Conservation (phyloP, 2,797 vertebrate species). For the Oreonectes daqikongensis region DNA sequence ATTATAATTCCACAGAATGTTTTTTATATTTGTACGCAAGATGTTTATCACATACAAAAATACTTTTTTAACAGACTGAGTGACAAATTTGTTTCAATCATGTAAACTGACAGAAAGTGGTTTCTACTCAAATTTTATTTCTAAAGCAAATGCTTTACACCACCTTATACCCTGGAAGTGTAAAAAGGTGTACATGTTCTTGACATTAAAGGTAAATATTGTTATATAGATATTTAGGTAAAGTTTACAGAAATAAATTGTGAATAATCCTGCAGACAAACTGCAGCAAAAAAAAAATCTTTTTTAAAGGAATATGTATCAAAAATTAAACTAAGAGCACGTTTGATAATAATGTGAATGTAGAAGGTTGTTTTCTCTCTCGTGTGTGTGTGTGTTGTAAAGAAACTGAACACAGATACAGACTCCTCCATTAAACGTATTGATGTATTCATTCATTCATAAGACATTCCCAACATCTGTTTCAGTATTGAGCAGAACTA, state of each 20-base stretch:
- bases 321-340: neutral
- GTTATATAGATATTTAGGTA: neutral
- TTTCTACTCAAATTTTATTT: neutral
- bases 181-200: neutral
- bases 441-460: no score
- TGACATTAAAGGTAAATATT: neutral
- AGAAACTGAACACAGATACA: neutral
- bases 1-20: no score
- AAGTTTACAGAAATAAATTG: neutral
- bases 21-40: no score
- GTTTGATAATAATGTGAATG: neutral
- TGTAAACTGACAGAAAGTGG: neutral
- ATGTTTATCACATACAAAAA: no score
- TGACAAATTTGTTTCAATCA: no score
- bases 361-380: neutral
- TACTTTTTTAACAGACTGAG: no score
- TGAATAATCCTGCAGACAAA: neutral
- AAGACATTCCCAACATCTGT: neutral
- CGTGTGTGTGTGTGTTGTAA: neutral
- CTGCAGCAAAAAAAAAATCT: no score
- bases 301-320: neutral
- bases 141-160: neutral
- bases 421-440: neutral
- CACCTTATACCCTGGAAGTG: neutral
- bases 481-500: neutral